Conservation (phyloP, 2,797 vertebrate genomes). For the Gymnothorax reevesii region DNA sequence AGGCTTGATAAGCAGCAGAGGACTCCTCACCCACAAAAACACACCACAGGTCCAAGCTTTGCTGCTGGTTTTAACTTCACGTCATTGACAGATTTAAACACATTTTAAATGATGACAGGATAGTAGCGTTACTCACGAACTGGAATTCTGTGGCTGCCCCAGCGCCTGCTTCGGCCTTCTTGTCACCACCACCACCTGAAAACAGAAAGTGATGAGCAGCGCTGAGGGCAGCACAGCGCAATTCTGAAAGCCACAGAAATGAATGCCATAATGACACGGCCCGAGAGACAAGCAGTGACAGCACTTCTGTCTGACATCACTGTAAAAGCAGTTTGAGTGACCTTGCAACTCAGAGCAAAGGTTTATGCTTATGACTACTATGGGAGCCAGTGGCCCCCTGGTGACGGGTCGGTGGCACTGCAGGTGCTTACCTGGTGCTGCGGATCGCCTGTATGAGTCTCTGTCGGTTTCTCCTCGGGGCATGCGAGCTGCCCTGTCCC, state of each 20-base stretch:
- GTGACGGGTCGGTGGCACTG: background rate
- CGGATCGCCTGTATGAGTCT: conserved; percentile 92
- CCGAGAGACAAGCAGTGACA: background rate
- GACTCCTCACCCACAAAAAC: background rate
- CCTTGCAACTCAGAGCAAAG: background rate
- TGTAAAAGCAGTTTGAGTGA: background rate
- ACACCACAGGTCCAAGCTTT: background rate
- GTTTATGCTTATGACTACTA: background rate
- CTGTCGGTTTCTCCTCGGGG: conserved; percentile 93
- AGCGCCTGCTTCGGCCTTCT: conserved; percentile 97
- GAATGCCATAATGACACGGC: background rate
- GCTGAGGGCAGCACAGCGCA: background rate
- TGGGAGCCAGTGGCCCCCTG: background rate
- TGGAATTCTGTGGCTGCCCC: conserved; percentile 98
- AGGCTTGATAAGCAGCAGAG: background rate
- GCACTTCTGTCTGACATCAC: background rate
- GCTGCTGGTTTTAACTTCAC: background rate
- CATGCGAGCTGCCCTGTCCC: conserved; percentile 91
- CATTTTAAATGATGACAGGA: background rate
- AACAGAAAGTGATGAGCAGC: conserved; percentile 10
- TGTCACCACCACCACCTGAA: conserved; percentile 91
- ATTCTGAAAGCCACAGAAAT: too few species aligned
- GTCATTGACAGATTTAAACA: background rate
- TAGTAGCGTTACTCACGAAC: conserved; percentile 83
- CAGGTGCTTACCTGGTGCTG: conserved; percentile 84